Evolutionary conservation across 1,140 invertebrate genomes (phyloP).

Genomic region (Penaeus indicus): DNA sequence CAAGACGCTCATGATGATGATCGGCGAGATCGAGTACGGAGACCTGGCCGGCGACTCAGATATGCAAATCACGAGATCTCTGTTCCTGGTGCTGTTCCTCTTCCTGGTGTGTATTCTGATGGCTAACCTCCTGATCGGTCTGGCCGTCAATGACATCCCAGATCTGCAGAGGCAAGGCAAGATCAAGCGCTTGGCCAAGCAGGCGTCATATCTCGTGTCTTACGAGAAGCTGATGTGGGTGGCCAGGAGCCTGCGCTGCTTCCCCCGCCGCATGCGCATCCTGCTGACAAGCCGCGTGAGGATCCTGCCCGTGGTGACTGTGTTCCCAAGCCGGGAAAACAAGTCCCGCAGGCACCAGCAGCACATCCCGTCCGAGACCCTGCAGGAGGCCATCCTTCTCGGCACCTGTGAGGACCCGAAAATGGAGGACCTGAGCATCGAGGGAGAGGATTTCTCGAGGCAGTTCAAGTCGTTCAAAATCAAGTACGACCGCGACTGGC

Average conservation of each 20-base stretch:
- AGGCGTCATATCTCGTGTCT: constrained; percentile 58
- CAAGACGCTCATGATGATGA: constrained; percentile 67
- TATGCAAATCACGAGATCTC: constrained; percentile 50
- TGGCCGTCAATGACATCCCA: constrained; percentile 67
- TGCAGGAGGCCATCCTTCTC: constrained; percentile 45
- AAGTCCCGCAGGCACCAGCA: background rate
- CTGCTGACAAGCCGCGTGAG: constrained; percentile 31
- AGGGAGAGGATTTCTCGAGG: constrained; percentile 20
- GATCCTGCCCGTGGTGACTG: constrained; percentile 6
- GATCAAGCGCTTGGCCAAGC: constrained; percentile 58
- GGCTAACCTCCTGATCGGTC: constrained; percentile 67
- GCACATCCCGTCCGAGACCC: constrained; percentile 31
- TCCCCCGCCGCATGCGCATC: constrained; percentile 40
- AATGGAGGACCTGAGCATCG: background rate
- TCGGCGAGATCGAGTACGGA: constrained; percentile 65
- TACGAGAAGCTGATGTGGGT: constrained; percentile 59
- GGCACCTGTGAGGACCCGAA: constrained; percentile 38
- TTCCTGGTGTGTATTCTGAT: constrained; percentile 67
- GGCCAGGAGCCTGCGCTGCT: constrained; percentile 38
- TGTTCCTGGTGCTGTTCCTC: constrained; percentile 66
- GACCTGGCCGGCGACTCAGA: constrained; percentile 56
- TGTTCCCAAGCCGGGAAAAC: constrained; percentile 38
- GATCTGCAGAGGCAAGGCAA: constrained; percentile 61
- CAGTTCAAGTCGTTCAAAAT: constrained; percentile 52
- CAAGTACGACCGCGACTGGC: constrained; percentile 25